Base-by-base conservation (phyloP, 1,140 invertebrate genomes). In the Asobara japonica region DNA sequence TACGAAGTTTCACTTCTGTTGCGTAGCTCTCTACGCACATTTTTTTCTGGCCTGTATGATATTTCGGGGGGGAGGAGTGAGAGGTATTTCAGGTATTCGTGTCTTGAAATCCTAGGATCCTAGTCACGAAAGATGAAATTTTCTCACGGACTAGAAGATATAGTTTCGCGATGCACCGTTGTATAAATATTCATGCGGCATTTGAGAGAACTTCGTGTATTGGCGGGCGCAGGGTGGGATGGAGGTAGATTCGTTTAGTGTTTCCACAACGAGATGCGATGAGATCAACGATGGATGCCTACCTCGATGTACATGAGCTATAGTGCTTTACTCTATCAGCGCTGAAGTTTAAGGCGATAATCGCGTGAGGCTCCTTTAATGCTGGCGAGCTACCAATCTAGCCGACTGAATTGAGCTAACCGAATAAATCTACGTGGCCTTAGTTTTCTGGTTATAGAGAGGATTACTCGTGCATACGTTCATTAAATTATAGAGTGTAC, bases 121-220 rank as follows among this genome's bases (percentile, higher is more conserved):
- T 65, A 60, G 30, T 69, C 48, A 69, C 67, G 67, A 69, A 60
- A 51, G 25, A 18, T 16, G 25, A 36, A 36, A 68, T 56, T 56
- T 30, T 67, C 65, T 68, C 65, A 68, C 65, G 65, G 41, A 10
- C 27, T 31, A 56, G 65, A 11, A 45, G 18, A 51, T 38, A 67
- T 68, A 27, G 65, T 56, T 51, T 68, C 5, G 27, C 29, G 71
- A 68, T 51, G 48, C 16, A 51, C 77, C 68, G 27, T 51, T 66
- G 25, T 71, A 83, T 83, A 79, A 83, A 83, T 83, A 83, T 83
- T 83, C 80, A 83, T 83, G 78, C 74, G 68, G 69, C 74, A 75
- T 78, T 78, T 73, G 76, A 78, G 77, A 78, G 73, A 62, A 62
- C 29, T 56, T 30, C n/a, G 60, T 62, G 27, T 62, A 62, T 62